A percentile compares a stretch with the other conserved stretches of the same genome.
Evolutionary conservation across 2,113 vertebrate species (phyloP).

Genomic region (Catharus bicknelli): DNA sequence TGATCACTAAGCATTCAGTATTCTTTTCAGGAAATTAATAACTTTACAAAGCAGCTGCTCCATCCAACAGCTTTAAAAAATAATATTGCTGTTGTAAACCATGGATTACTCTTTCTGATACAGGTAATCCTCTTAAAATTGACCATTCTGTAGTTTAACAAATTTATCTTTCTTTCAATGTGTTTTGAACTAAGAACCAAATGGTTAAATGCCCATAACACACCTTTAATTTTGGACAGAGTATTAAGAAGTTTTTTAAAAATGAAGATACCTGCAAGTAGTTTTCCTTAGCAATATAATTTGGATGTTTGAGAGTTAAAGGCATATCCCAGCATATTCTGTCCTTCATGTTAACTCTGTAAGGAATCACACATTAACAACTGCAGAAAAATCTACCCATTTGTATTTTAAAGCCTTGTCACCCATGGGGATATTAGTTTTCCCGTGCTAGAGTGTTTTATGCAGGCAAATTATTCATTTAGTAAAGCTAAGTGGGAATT

Average conservation of each 20-base stretch:
- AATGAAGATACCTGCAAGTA: neutral
- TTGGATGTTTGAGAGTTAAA: neutral
- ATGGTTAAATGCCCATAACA: neutral
- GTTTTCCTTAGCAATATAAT: neutral
- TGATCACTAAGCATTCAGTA: conserved; percentile 35
- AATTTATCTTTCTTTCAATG: conserved; percentile 28
- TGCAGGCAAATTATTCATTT: neutral
- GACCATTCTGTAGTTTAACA: neutral
- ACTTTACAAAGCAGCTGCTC: conserved; percentile 69
- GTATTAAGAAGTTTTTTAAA: neutral
- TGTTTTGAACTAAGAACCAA: conserved; percentile 22
- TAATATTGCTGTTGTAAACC: conserved; percentile 63
- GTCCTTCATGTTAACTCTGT: neutral
- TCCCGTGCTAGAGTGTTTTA: neutral
- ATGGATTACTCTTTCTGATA: conserved; percentile 65
- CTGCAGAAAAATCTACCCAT: neutral
- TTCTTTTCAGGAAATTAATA: conserved; percentile 73
- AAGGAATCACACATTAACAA: neutral
- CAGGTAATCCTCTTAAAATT: conserved; percentile 68
- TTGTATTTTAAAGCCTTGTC: conserved; percentile 20
- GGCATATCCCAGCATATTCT: neutral
- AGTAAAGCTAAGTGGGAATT: neutral
- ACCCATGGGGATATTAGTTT: conserved; percentile 14
- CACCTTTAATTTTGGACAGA: neutral
- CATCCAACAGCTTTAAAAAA: conserved; percentile 58